Evolutionary conservation across 2,113 vertebrate genomes (phyloP), one percentile per base, ranked within the genome.

Genomic region (Marcusenius ussheri): DNA sequence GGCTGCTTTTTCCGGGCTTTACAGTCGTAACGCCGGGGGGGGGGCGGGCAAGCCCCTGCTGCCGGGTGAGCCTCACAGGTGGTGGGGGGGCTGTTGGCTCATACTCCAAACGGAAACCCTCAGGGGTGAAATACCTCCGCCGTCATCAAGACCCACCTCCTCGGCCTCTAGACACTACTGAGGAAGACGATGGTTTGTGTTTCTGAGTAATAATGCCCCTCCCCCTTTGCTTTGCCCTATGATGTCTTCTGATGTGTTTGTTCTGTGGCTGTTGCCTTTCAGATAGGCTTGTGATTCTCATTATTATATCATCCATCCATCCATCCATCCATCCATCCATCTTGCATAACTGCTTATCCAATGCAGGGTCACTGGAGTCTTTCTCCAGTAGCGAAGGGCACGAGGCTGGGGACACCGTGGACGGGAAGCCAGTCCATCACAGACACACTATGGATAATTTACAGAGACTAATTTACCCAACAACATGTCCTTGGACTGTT

Each of bases 1-100:
- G 92, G 94, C 95, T 96, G 95, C 95, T 96, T 91, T 96, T 96
- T 95, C 94, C 88, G 94, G 95, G 93, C 95, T 95, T 96, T 95
- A 96, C 95, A 95, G 95, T 95, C 94, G 94, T 94, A 94, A 95
- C 94, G 94, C 90, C 91, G 93, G 91, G 92, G 94, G 95, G 94
- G 94, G 95, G 93, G 92, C 93, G 93, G 93, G 92, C 93, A 93
- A 95, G 92, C 93, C 77, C 45, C 51, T 47, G 49, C 93, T 90
- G 93, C 93, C 88, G 93, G 94, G 93, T 95, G 92, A 92, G 93
- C 88, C 92, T 94, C 93, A 90, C 85, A 89, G 95, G 92, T 53
- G 17, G 51, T 5, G 17, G 51, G 51, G 51, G 51, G 5, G 51
- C 5, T 56, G 45, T 49, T n/a, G 45, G 46, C 83, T n/a, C 21